phyloP scores from a whole-genome alignment of 2,113 vertebrate species.

The Galemys pyrenaicus region DNA sequence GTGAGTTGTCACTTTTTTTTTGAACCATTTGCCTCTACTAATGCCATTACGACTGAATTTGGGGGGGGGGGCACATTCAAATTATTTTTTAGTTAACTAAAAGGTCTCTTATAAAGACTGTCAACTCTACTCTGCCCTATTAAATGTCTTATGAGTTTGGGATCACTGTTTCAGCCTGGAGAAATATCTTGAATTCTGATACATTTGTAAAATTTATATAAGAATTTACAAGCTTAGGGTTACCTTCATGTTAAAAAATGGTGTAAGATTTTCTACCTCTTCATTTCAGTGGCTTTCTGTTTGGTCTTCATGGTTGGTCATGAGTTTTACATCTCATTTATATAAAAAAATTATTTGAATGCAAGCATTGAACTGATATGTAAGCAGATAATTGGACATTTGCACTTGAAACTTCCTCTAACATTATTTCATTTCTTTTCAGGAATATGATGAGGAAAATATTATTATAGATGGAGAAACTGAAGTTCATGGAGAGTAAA shows the following conservation, averaged over 20 bases:
- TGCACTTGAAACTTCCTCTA: background rate
- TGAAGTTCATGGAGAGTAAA: background rate
- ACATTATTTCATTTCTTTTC: background rate
- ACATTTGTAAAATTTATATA: background rate
- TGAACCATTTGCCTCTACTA: background rate
- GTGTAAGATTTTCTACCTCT: background rate
- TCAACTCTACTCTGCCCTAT: background rate
- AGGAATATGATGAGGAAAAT: background rate
- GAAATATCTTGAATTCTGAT: conserved; percentile 21
- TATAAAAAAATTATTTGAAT: background rate
- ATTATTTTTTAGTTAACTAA: background rate
- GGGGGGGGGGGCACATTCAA: background rate
- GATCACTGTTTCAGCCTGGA: background rate
- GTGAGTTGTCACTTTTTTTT: background rate
- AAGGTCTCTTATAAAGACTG: background rate
- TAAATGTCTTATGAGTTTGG: background rate
- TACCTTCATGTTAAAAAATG: background rate
- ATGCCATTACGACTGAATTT: background rate
- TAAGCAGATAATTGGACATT: conserved; percentile 5
- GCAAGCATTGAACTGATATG: background rate
- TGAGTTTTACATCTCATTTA: background rate
- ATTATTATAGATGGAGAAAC: background rate
- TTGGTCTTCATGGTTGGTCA: background rate
- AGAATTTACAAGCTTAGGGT: background rate
- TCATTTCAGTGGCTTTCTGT: background rate